These are phyloP conservation scores for Magallana angulata DNA, from an alignment of 1,140 invertebrate species.

Conservation along the genomic window DNA sequence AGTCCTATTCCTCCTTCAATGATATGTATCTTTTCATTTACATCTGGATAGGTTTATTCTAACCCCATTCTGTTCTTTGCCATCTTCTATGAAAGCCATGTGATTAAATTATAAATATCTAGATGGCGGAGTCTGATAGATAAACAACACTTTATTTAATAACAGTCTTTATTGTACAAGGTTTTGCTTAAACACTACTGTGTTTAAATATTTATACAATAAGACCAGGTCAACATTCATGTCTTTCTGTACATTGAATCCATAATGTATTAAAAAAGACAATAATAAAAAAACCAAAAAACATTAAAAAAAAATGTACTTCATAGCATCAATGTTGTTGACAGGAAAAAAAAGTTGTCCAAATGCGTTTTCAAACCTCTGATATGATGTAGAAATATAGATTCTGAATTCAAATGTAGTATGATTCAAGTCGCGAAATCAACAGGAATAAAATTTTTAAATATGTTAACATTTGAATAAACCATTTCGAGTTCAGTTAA, in stretches of 20 bases:
- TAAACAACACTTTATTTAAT: neutral
- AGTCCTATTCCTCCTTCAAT: too few relatives aligned
- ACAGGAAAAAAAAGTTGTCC: neutral
- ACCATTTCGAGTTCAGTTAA: neutral
- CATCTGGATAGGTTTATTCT: too few relatives aligned
- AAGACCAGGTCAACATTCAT: neutral
- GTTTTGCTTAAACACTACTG: neutral
- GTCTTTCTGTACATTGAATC: constrained; percentile 21
- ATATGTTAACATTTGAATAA: constrained; percentile 11
- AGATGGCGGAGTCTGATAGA: too few relatives aligned
- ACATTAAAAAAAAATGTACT: neutral
- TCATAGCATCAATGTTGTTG: neutral
- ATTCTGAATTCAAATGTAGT: neutral
- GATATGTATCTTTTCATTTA: too few relatives aligned
- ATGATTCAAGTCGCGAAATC: neutral
- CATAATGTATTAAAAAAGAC: constrained; percentile 13
- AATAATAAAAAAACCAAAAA: constrained; percentile 15
- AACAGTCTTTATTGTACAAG: constrained; percentile 32
- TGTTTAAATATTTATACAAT: constrained; percentile 12
- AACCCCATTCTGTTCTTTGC: too few relatives aligned
- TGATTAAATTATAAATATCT: too few relatives aligned
- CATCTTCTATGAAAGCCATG: too few relatives aligned
- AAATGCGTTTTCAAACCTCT: neutral
- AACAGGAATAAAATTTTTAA: constrained; percentile 7
- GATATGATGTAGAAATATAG: constrained; percentile 23